Base-by-base conservation (phyloP, 2,797 vertebrate genomes). In the Alcedo quadribrachys region DNA sequence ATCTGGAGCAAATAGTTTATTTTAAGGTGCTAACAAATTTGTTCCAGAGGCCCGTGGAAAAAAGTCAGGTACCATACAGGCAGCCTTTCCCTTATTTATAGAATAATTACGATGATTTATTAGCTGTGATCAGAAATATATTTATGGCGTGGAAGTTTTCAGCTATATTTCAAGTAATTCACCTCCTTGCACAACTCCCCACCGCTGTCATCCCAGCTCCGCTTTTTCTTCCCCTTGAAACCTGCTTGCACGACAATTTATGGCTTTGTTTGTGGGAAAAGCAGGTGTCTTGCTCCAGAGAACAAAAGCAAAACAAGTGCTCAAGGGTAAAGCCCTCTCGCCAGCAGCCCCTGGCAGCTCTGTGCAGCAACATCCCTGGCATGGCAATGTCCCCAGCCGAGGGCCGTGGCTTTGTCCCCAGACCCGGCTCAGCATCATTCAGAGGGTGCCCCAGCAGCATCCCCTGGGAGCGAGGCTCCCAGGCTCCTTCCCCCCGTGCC, bases 111-210 rank as follows among this genome's bases (percentile, higher is more conserved):
- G 2, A 30, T 90, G 92, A 96, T 96, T 86, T 95, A 94, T 88
- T 66, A 74, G 42, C 30, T 16, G 42, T 58, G 80, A 55, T 74
- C 62, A 70, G 87, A 87, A 93, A 73, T 85, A 81, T 96, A 96
- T 97, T 97, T 97, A 97, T 63, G 63, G 90, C 15, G 1, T 48
- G 48, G 84, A 92, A 96, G 91, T 96, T 87, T 92, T 50, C 81
- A 54, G 91, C 90, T 32, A 81, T 96, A 92, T 95, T 95, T 96
- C 93, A 96, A 68, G 94, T 66, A 66, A 87, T 94, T 95, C 92
- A 65, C 77, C 61, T 93, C 93, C 92, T 90, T 25, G 8, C 87
- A 37, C 92, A 65, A 42, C 85, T 94, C 75, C 92, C 79, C 3
- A 33, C 80, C 24, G 24, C 91, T 89, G 50, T 74, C 90, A 87